Conservation (phyloP, 53 echinoderm and acorn worm species). For the Holothuria scabra region DNA sequence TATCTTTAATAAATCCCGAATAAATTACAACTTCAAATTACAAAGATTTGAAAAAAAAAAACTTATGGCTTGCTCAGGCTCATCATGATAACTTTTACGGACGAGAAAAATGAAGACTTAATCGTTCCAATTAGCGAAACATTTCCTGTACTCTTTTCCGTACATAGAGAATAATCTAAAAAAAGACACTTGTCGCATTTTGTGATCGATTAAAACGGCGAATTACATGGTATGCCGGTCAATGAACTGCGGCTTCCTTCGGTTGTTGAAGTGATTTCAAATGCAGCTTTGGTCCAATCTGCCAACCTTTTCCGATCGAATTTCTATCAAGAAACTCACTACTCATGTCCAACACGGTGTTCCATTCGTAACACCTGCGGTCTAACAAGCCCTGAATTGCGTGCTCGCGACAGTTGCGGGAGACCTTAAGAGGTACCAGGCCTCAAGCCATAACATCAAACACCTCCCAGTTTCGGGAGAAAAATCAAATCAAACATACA, state of each 20-base stretch:
- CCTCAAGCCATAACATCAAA: slow-evolving; percentile 41
- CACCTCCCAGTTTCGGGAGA: slow-evolving; percentile 10
- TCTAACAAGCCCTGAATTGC: slow-evolving; percentile 45
- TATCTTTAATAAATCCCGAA: too few relatives aligned
- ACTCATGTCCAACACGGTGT: slow-evolving; percentile 41
- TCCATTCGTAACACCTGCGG: slow-evolving; percentile 43
- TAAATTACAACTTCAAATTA: too few relatives aligned
- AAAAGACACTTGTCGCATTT: too few relatives aligned
- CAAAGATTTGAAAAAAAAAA: too few relatives aligned
- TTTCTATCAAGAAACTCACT: slow-evolving; percentile 42
- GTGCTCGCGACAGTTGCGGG: slow-evolving; percentile 32
- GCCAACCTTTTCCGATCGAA: slow-evolving; percentile 33
- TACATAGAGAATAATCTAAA: too few relatives aligned
- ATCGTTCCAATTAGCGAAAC: too few relatives aligned
- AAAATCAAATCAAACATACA: slow-evolving; percentile 47
- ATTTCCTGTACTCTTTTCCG: too few relatives aligned
- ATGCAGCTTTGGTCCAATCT: slow-evolving; percentile 44
- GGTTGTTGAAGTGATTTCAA: slow-evolving; percentile 47
- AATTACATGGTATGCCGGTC: slow-evolving; percentile 6
- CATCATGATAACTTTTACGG: too few relatives aligned
- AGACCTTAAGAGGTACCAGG: slow-evolving; percentile 29
- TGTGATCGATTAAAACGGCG: too few relatives aligned
- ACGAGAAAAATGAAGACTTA: too few relatives aligned
- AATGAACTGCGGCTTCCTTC: slow-evolving; percentile 29
- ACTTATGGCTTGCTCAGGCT: too few relatives aligned